Evolutionary conservation across 2,797 vertebrate genomes (phyloP).

Genomic region (Lacerta viridis): DNA sequence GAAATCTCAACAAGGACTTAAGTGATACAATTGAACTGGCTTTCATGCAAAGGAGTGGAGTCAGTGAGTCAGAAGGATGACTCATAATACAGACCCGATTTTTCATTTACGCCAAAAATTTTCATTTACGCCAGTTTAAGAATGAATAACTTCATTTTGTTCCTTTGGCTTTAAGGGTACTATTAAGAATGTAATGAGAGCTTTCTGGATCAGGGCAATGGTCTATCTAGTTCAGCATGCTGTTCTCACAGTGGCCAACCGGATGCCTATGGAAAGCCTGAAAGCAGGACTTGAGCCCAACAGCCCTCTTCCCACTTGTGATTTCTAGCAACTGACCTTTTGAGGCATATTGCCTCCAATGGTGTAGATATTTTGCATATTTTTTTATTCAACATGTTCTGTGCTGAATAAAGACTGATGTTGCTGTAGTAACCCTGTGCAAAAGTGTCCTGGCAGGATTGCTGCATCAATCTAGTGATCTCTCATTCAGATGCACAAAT

Average conservation of each 20-base stretch:
- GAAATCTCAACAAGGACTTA: constrained; percentile 9
- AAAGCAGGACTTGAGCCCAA: too few relatives aligned
- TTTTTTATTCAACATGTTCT: background rate
- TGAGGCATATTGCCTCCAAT: too few relatives aligned
- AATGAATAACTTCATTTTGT: background rate
- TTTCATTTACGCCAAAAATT: constrained; percentile 13
- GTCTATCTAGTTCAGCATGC: too few relatives aligned
- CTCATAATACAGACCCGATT: background rate
- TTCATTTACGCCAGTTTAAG: constrained; percentile 22
- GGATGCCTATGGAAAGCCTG: too few relatives aligned
- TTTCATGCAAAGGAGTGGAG: background rate
- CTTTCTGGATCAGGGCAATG: too few relatives aligned
- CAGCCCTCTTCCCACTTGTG: too few relatives aligned
- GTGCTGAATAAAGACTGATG: background rate
- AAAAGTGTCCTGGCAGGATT: background rate
- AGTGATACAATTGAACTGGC: constrained; percentile 1
- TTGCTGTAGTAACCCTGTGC: background rate
- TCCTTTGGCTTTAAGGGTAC: background rate
- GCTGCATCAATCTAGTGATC: background rate
- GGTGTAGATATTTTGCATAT: background rate
- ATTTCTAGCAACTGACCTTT: too few relatives aligned
- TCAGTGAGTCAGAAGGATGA: background rate
- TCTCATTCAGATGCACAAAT: background rate
- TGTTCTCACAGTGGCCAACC: too few relatives aligned
- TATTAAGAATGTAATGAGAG: background rate